Evolutionary conservation across 1,140 invertebrate genomes (phyloP), one percentile per base, ranked within the genome.

Genomic region (Calephelis virginiensis): DNA sequence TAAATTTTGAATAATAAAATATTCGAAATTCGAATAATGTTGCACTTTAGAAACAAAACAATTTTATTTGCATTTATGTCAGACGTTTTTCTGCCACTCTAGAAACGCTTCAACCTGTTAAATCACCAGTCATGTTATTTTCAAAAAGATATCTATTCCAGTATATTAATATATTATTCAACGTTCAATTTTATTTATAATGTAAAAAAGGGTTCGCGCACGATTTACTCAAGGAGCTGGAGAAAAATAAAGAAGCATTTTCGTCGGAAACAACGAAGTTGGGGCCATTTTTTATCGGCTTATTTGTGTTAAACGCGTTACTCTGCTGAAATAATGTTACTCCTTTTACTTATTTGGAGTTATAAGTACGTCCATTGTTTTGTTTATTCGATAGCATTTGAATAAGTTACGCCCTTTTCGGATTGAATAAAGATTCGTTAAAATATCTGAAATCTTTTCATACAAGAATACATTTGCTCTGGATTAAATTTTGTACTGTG

Each of bases 241-340:
- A 72, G 71, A 70, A 74, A 77, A 83, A 78, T 75, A 81, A 79
- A 77, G 69, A 68, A 76, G 63, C 66, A 68, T 79, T 82, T 75
- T 76, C 66, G 71, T 71, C 64, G 63, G 71, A 74, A 79, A 80
- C 75, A 80, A 79, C 62, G 65, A 72, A 76, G 63, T 78, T 56
- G 73, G 66, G 64, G 67, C 68, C 71, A 73, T 82, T 81, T 82
- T 78, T 81, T 84, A 82, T 84, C 78, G 72, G 75, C 77, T 81
- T 82, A 84, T 79, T 81, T 81, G 74, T 78, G 70, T 70, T 78
- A 79, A 82, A 73, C 72, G 74, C 73, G 76, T 80, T 75, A 78
- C 73, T 70, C 64, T 67, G 71, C 62, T 68, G 75, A 76, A 80
- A 80, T 78, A 81, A 77, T 76, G 72, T 75, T 71, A 67, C 65